Evolutionary conservation across 2,888 invertebrate genomes (phyloP).

Genomic region (Molanna angustata): DNA sequence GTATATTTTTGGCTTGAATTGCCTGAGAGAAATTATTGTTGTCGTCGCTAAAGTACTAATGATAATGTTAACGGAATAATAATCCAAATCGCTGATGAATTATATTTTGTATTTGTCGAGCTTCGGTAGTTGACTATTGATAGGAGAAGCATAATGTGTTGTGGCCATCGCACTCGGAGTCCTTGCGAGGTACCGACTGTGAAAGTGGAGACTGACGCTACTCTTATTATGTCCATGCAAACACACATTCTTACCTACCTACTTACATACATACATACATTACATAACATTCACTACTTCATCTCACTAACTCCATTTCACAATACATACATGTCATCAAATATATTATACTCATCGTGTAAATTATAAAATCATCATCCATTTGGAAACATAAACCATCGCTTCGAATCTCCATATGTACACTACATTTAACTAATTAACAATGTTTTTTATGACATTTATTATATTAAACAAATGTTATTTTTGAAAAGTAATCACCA

Average conservation of each 20-base stretch:
- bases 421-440: conserved; percentile 21
- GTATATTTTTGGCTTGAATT: conserved; percentile 33
- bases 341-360: conserved; percentile 15
- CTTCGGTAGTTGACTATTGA: conserved; percentile 32
- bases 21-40: conserved; percentile 32
- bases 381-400: conserved; percentile 25
- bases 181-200: neutral
- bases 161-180: conserved; percentile 4
- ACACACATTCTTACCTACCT: conserved; percentile 14
- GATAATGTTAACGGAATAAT: conserved; percentile 26
- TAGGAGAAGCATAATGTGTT: conserved; percentile 23
- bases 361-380: conserved; percentile 26
- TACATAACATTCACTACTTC: no score
- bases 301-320: no score
- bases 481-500: conserved; percentile 9
- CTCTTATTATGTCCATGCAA: conserved; percentile 24
- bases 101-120: conserved; percentile 34
- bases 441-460: conserved; percentile 28
- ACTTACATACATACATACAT: no score
- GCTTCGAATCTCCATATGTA: conserved; percentile 29
- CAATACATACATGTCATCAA: neutral
- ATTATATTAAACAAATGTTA: conserved; percentile 19
- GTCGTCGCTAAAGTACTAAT: conserved; percentile 30
- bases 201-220: conserved; percentile 24
- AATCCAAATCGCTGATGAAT: conserved; percentile 30